phyloP scores from a whole-genome alignment of 2,888 invertebrate genomes.

The Eilema caniola region DNA sequence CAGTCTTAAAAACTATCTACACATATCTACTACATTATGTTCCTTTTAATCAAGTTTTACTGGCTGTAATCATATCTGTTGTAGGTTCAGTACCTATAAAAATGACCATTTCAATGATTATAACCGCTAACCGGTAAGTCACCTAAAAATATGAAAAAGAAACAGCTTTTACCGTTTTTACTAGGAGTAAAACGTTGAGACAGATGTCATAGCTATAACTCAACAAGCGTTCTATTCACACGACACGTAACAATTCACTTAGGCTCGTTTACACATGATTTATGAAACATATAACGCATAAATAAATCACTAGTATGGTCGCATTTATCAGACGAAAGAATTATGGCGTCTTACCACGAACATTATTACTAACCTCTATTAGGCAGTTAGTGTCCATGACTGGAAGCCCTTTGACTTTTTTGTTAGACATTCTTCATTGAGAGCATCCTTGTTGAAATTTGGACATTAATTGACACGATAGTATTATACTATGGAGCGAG shows the following conservation, averaged over 20 bases:
- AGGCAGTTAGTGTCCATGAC: slow-evolving; percentile 1
- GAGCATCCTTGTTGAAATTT: background rate
- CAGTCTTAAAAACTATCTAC: no score
- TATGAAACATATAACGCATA: slow-evolving; percentile 15
- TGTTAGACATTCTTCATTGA: background rate
- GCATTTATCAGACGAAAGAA: slow-evolving; percentile 29
- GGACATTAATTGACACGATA: background rate
- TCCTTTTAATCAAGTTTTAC: no score
- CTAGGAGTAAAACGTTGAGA: background rate
- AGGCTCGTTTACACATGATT: slow-evolving; percentile 11
- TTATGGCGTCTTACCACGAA: slow-evolving; percentile 29
- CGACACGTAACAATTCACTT: slow-evolving; percentile 7
- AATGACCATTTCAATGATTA: no score
- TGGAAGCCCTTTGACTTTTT: background rate
- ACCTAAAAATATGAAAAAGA: background rate
- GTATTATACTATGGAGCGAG: background rate
- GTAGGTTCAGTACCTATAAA: no score
- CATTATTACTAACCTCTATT: slow-evolving; percentile 13
- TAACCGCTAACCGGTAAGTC: background rate
- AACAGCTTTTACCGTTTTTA: background rate
- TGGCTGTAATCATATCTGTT: no score
- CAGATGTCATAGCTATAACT: background rate
- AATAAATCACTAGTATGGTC: slow-evolving; percentile 32
- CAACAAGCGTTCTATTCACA: slow-evolving; percentile 9
- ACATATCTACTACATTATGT: no score